A percentile compares a stretch with the other conserved stretches of the same genome.
phyloP scores from a whole-genome alignment of 2,113 vertebrate genomes.

The Myotis yumanensis region DNA sequence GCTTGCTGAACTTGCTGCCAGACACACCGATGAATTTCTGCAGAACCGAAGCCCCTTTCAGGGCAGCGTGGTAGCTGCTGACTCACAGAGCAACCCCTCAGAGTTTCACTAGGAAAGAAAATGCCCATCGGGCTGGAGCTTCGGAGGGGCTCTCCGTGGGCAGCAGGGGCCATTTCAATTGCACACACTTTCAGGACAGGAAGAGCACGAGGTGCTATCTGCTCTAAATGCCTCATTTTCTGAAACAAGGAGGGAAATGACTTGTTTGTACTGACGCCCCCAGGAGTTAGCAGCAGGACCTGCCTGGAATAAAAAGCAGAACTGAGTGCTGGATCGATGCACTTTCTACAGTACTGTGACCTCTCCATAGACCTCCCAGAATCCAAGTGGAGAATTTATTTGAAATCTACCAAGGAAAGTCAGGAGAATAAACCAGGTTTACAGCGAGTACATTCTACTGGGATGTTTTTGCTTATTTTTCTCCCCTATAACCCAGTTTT shows the following conservation, averaged over 20 bases:
- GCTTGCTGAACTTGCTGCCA: neutral
- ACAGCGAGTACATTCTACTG: neutral
- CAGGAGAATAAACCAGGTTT: neutral
- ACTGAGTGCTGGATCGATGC: neutral
- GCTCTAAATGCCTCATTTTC: neutral
- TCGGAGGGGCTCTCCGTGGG: fast-evolving
- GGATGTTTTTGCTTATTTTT: neutral
- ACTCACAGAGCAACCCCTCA: neutral
- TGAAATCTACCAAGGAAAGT: neutral
- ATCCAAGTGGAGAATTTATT: neutral
- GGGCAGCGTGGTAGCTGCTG: neutral
- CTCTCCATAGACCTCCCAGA: neutral
- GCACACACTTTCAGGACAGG: neutral
- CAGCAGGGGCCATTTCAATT: neutral
- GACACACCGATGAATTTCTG: neutral
- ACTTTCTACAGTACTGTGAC: neutral
- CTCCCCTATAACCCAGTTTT: neutral
- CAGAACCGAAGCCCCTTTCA: neutral
- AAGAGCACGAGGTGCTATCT: neutral
- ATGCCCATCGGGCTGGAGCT: neutral
- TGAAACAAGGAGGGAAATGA: neutral
- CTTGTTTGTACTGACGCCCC: neutral
- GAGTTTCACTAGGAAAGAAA: neutral
- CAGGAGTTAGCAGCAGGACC: neutral
- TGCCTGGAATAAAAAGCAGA: neutral